Base-by-base conservation (phyloP, 2,888 invertebrate genomes). In the Epinotia demarniana region DNA sequence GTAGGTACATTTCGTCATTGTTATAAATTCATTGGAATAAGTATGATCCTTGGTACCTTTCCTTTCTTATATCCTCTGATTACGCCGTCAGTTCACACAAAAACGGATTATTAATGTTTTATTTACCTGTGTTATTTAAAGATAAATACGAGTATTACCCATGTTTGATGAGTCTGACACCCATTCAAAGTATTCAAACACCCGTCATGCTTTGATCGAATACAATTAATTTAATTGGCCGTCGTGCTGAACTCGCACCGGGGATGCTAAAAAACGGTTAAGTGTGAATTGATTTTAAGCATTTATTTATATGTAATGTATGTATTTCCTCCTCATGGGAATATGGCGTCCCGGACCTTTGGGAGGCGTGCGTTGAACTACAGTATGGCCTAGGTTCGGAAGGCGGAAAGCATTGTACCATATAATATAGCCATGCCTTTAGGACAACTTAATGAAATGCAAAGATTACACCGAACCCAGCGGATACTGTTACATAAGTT, bases 221-320 rank as follows among this genome's bases (percentile, higher is more conserved):
- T 69, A 78, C 76, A 81, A 82, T 84, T 80, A 79, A 72, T 69
- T 64, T 83, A 82, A 85, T 85, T 84, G 84, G 77, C n/a, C 71
- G 71, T 84, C 85, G 85, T 83, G 82, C 84, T 78, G 79, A 79
- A 60, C 67, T 75, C 70, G 75, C 39, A 9, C 58, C 72, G 72
- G 61, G 62, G 70, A 70, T 74, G 76, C 72, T 57, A 77, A 71
- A 77, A 79, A 78, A 62, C 58, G 53, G 74, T 76, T 61, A 73
- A 73, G 67, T 39, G 33, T 49, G 72, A 73, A 66, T 11, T 27
- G 27, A 53, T 18, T 19, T 39, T 11, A 33, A 27, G 16, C 4
- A 3, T 55, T 9, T 18, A 33, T 33, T 27, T 2, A 60, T 9
- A 60, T 27, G 23, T 60, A 16, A 23, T 16, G 3, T 60, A 27